Conservation (phyloP, 2,797 vertebrate species). For the Pelodytes ibericus region DNA sequence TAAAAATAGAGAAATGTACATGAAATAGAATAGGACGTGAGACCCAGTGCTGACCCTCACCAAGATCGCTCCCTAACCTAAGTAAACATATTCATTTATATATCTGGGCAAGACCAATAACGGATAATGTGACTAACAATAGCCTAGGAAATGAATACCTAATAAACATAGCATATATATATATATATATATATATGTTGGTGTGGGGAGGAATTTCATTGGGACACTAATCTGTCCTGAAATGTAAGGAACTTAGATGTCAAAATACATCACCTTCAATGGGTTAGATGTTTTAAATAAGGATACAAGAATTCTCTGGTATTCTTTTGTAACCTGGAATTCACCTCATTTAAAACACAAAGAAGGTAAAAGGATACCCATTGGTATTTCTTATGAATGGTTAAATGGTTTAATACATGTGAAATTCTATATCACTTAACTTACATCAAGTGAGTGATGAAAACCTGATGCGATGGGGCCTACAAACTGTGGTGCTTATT, state of each 20-base stretch:
- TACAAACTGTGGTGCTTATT: slow-evolving; percentile 49
- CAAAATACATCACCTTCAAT: slow-evolving; percentile 63
- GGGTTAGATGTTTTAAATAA: slow-evolving; percentile 59
- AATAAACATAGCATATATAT: too few relatives aligned
- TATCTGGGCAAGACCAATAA: too few relatives aligned
- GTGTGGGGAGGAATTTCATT: not conserved
- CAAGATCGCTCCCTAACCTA: too few relatives aligned
- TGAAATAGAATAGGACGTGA: too few relatives aligned
- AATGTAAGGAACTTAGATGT: slow-evolving; percentile 58
- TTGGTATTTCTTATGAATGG: slow-evolving; percentile 70
- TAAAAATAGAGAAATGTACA: too few relatives aligned
- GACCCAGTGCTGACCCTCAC: too few relatives aligned
- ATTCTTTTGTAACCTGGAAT: slow-evolving; percentile 66
- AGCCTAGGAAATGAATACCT: too few relatives aligned
- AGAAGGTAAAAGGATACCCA: slow-evolving; percentile 61
- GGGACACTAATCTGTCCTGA: slow-evolving; percentile 3
- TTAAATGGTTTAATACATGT: slow-evolving; percentile 68
- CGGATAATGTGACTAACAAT: too few relatives aligned
- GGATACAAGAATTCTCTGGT: slow-evolving; percentile 56
- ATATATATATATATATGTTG: too few relatives aligned
- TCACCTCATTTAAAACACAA: slow-evolving; percentile 61
- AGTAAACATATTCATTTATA: too few relatives aligned
- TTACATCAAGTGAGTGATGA: slow-evolving; percentile 69
- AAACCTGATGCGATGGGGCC: slow-evolving; percentile 69
- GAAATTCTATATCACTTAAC: slow-evolving; percentile 70